Base-by-base conservation (phyloP, 2,113 vertebrate genomes). In the Dermatemys mawii region DNA sequence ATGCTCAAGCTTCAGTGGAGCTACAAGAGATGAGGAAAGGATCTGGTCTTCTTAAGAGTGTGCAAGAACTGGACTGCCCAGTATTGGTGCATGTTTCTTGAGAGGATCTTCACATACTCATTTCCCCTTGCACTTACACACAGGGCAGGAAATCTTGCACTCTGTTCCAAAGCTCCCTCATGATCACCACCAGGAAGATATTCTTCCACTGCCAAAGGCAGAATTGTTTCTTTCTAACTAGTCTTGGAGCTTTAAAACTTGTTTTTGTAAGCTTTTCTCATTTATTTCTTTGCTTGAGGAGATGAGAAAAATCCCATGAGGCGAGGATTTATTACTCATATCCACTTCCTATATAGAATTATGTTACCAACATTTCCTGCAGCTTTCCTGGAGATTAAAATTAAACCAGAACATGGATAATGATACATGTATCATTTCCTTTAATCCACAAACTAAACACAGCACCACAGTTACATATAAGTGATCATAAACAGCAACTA, bases 261-360 rank as follows among this genome's bases (percentile, higher is more conserved):
- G 32, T 51, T 49, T 21, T 78, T 50, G 17, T 27, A 3, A 57
- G n/a, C 7, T 51, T 55, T 41, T 91, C n/a, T 94, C 90, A 78
- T 89, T 91, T 97, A 93, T 96, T 96, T 91, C 48, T 83, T 96
- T 96, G 79, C 93, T 88, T 48, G 88, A 91, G 92, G 84, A 94
- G 96, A 94, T 91, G 86, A 90, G 79, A 75, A 53, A 73, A 73
- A 57, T 93, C 91, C 81, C 95, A 83, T 13, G 44, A 57, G 94
- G 73, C 0, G 0, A 38, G 60, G 83, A 91, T 49, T 49, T 94
- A 94, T 89, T 83, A 48, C 85, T 94, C 75, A 41, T 57, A 78
- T 81, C 86, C 57, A 54, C 90, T 97, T 96, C 89, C 93, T 95
- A 90, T 84, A 81, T 53, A 12, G 84, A 90, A 91, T 90, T 76